Percentiles rank a stretch among this genome's conserved stretches.
These are phyloP conservation scores for Diadegma fenestrale DNA, from an alignment of 2,888 invertebrate species.

Conservation along the genomic window DNA sequence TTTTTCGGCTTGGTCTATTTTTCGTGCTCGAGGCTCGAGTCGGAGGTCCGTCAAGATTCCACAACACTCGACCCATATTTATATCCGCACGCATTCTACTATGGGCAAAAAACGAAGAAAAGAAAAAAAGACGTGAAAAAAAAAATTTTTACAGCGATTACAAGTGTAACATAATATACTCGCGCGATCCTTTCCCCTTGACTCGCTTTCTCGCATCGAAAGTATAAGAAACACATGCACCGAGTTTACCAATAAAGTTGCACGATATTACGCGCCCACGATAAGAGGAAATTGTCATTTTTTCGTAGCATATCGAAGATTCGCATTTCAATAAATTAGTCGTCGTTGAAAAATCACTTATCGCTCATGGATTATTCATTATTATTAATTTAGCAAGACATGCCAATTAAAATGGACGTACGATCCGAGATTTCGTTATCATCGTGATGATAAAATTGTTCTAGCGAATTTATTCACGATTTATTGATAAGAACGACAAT, in stretches of 20 bases:
- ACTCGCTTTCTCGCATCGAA: constrained; percentile 56
- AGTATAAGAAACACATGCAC: neutral
- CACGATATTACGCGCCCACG: constrained; percentile 13
- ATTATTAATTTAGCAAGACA: constrained; percentile 10
- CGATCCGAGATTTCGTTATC: neutral
- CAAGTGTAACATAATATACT: constrained; percentile 51
- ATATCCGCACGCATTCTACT: neutral
- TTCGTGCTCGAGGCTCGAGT: constrained; percentile 8
- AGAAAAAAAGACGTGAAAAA: neutral
- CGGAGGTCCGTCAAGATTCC: constrained; percentile 15
- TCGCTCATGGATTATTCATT: neutral
- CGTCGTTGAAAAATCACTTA: constrained; percentile 13
- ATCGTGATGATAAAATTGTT: neutral
- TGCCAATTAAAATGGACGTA: neutral
- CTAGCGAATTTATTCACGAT: neutral
- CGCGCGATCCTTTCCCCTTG: constrained; percentile 57
- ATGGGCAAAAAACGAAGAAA: neutral
- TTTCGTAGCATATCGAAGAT: too few species aligned
- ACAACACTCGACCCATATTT: constrained; percentile 21
- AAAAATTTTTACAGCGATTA: constrained; percentile 29
- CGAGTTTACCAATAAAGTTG: neutral
- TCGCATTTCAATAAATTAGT: constrained; percentile 24
- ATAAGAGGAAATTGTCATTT: neutral
- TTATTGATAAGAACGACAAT: neutral
- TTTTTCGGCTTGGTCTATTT: too few species aligned